A percentile compares a stretch with the other conserved stretches of the same genome.
Evolutionary conservation across 2,113 vertebrate species (phyloP).

Genomic region (Pelvicachromis taeniatus): DNA sequence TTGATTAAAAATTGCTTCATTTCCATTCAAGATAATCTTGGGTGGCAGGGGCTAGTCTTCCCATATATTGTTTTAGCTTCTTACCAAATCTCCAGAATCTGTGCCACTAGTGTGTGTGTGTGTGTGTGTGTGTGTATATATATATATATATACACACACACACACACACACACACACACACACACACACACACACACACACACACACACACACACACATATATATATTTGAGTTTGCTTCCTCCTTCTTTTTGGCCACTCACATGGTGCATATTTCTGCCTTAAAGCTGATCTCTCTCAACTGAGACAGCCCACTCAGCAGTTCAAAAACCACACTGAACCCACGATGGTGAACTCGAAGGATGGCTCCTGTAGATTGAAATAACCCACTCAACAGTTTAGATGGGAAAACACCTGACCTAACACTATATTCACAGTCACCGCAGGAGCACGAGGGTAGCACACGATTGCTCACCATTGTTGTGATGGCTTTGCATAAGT

Average conservation of each 20-base stretch:
- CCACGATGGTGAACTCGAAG: slow-evolving; percentile 16
- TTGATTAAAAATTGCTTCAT: not conserved
- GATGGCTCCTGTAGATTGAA: not conserved
- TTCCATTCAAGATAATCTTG: not conserved
- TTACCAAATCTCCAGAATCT: not conserved
- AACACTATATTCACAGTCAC: not conserved
- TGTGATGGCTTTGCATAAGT: not conserved
- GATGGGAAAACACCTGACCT: slow-evolving; percentile 36
- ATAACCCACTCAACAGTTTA: slow-evolving; percentile 30
- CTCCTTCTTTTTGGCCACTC: not conserved
- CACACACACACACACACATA: too few relatives aligned
- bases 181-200: too few relatives aligned
- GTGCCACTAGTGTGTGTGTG: too few relatives aligned
- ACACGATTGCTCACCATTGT: not conserved
- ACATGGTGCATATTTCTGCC: not conserved
- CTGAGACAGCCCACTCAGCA: slow-evolving; percentile 47
- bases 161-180: too few relatives aligned
- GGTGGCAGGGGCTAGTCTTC: not conserved
- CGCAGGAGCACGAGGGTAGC: not conserved
- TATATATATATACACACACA: too few relatives aligned
- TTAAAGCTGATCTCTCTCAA: slow-evolving; percentile 30
- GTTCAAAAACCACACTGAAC: slow-evolving; percentile 16
- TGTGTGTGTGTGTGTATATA: too few relatives aligned
- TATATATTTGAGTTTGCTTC: too few relatives aligned
- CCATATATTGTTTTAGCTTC: not conserved